These are phyloP conservation scores for Bubo blakistoni DNA, from an alignment of 2,113 vertebrate genomes.

Conservation along the genomic window DNA sequence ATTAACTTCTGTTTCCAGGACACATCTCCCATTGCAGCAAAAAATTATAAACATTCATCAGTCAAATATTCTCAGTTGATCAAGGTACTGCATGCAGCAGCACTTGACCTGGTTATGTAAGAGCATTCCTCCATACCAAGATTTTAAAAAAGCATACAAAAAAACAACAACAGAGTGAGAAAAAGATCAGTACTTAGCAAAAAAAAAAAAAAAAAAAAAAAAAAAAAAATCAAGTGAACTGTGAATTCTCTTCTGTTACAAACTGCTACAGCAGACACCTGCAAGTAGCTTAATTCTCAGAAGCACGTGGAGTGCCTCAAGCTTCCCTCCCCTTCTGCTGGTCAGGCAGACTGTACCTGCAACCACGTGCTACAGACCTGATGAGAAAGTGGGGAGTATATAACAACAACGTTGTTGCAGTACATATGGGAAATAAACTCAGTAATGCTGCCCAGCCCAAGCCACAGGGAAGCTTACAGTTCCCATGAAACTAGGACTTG, in stretches of 20 bases:
- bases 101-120: background rate
- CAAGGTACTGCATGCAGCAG: background rate
- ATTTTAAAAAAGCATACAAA: background rate
- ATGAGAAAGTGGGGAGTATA: background rate
- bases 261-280: background rate
- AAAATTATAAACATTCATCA: background rate
- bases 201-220: background rate
- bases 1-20: background rate
- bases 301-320: background rate
- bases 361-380: background rate
- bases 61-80: background rate
- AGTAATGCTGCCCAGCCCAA: background rate
- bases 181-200: background rate
- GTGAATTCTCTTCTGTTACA: background rate
- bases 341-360: background rate
- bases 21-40: background rate
- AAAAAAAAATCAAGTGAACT: background rate
- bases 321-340: background rate
- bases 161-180: background rate
- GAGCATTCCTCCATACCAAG: background rate
- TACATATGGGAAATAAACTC: background rate
- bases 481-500: background rate
- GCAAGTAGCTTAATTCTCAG: background rate
- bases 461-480: background rate
- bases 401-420: background rate